Evolutionary conservation across 2,888 invertebrate genomes (phyloP).

Genomic region (Melanargia galathea): DNA sequence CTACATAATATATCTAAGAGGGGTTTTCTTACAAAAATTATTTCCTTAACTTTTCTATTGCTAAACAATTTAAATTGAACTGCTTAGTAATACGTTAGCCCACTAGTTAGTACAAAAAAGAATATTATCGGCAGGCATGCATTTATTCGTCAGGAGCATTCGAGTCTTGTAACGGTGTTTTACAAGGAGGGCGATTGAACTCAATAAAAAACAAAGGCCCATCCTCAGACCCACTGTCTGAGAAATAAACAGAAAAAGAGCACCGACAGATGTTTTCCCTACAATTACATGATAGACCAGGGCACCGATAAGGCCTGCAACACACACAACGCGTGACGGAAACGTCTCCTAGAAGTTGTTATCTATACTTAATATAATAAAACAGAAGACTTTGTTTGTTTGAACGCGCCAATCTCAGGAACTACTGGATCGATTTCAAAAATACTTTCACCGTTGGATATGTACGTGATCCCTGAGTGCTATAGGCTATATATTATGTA

Average conservation of each 20-base stretch:
- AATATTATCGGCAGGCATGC: slow-evolving; percentile 1
- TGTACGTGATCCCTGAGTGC: too few relatives aligned
- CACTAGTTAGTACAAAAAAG: slow-evolving; percentile 1
- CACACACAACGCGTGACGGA: background rate
- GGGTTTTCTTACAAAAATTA: too few relatives aligned
- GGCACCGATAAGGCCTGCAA: slow-evolving; percentile 49
- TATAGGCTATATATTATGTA: too few relatives aligned
- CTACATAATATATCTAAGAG: too few relatives aligned
- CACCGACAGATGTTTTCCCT: slow-evolving; percentile 71
- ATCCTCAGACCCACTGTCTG: slow-evolving; percentile 15
- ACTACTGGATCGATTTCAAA: too few relatives aligned
- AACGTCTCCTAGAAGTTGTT: too few relatives aligned
- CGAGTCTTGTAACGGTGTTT: slow-evolving; percentile 18
- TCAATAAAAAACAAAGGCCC: slow-evolving; percentile 28
- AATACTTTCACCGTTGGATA: too few relatives aligned
- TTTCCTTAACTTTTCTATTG: background rate
- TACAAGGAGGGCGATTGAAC: slow-evolving; percentile 25
- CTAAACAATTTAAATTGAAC: background rate
- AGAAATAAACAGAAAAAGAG: slow-evolving; percentile 55
- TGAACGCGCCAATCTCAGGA: too few relatives aligned
- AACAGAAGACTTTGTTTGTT: too few relatives aligned
- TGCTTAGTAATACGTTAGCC: too few relatives aligned
- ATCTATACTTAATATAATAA: too few relatives aligned
- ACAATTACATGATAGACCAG: slow-evolving; percentile 71
- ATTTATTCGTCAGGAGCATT: slow-evolving; percentile 15